phyloP scores from a whole-genome alignment of 2,888 invertebrate species.

The Epistrophella euchroma region DNA sequence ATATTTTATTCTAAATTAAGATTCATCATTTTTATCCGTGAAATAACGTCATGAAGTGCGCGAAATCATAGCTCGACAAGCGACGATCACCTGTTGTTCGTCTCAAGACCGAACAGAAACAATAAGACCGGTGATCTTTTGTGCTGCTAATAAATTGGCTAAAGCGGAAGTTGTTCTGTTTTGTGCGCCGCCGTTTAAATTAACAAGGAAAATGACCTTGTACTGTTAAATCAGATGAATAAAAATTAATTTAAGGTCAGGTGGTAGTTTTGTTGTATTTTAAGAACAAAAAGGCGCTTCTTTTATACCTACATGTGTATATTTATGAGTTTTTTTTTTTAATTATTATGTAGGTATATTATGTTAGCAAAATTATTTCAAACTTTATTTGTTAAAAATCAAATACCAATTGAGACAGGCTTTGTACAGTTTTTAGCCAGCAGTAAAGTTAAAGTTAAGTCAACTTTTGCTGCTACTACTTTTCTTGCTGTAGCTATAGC shows the following conservation, averaged over 20 bases:
- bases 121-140: conserved; percentile 60
- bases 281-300: neutral
- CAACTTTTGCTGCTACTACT: too few species aligned
- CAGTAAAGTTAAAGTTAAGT: too few species aligned
- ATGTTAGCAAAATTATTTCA: too few species aligned
- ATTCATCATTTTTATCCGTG: conserved; percentile 46
- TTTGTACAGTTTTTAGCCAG: too few species aligned
- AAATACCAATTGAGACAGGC: too few species aligned
- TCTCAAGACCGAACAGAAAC: conserved; percentile 55
- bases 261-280: conserved; percentile 40
- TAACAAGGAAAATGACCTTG: conserved; percentile 47
- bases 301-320: too few species aligned
- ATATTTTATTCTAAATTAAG: conserved; percentile 52
- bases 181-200: conserved; percentile 43
- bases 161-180: conserved; percentile 46
- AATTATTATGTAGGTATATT: too few species aligned
- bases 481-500: too few species aligned
- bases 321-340: too few species aligned
- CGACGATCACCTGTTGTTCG: conserved; percentile 73
- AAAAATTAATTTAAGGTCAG: conserved; percentile 55
- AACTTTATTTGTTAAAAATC: too few species aligned
- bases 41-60: conserved; percentile 67
- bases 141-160: conserved; percentile 16
- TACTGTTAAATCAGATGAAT: conserved; percentile 19
- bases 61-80: conserved; percentile 58